Evolutionary conservation across 2,113 vertebrate genomes (phyloP).

Genomic region (Sylvilagus bachmani): DNA sequence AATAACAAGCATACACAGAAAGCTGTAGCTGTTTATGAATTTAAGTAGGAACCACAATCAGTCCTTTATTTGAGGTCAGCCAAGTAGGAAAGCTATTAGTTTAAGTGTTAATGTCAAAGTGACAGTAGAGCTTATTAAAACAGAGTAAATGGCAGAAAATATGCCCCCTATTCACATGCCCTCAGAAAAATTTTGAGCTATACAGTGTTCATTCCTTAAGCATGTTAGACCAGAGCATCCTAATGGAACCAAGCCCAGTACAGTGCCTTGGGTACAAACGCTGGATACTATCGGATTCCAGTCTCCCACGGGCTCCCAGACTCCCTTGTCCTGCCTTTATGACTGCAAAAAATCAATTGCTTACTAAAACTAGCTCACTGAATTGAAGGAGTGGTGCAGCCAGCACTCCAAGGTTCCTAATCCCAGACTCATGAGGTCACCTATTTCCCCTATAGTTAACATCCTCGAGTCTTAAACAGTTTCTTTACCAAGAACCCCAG

Average conservation of each 20-base stretch:
- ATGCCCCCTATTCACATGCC: not conserved
- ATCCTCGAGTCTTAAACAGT: no score
- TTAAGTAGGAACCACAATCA: conserved; percentile 39
- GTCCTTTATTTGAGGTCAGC: not conserved
- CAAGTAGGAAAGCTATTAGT: conserved; percentile 33
- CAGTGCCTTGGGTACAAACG: no score
- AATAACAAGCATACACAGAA: not conserved
- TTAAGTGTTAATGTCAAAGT: conserved; percentile 29
- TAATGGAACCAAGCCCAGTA: not conserved
- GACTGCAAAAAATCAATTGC: no score
- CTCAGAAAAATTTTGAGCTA: conserved; percentile 27
- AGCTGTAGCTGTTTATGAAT: conserved; percentile 25
- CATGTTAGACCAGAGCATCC: not conserved
- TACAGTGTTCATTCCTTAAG: conserved; percentile 17
- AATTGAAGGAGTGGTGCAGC: no score
- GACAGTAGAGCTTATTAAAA: conserved; percentile 60
- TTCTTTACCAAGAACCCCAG: no score
- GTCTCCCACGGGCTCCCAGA: no score
- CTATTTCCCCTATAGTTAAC: no score
- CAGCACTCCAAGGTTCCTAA: no score
- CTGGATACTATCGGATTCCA: no score
- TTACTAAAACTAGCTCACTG: no score
- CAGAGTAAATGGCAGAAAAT: conserved; percentile 41
- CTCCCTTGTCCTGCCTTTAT: no score
- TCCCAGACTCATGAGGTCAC: no score